phyloP scores from a whole-genome alignment of 2,113 vertebrate genomes.

The Tursiops truncatus region DNA sequence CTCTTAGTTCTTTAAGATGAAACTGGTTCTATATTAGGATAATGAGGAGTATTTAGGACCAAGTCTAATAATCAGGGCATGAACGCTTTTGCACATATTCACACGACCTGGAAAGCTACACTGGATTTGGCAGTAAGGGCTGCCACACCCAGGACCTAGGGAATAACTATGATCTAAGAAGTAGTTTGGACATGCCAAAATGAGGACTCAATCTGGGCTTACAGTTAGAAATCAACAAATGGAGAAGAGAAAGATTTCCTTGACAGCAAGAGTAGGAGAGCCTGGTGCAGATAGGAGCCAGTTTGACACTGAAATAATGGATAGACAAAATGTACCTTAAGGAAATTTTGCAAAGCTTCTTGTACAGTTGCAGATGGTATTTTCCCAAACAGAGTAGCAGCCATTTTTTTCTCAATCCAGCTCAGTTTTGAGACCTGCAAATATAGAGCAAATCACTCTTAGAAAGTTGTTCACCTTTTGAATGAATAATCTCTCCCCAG shows the following conservation, averaged over 20 bases:
- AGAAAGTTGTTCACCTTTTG: neutral
- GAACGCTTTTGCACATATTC: neutral
- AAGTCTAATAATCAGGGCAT: neutral
- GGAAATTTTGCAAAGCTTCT: slow-evolving; percentile 93
- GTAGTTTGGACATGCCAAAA: neutral
- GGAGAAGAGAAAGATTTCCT: neutral
- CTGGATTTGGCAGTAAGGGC: neutral
- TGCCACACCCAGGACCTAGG: neutral
- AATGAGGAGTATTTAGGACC: neutral
- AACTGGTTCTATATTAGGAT: neutral
- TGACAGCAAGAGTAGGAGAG: neutral
- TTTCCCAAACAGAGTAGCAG: slow-evolving; percentile 92
- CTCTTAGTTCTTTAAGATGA: slow-evolving; percentile 1
- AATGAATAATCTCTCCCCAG: neutral
- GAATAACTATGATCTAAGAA: neutral
- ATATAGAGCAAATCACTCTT: slow-evolving; percentile 17
- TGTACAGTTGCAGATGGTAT: slow-evolving; percentile 92
- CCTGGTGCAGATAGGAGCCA: neutral
- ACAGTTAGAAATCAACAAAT: neutral
- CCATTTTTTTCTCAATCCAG: slow-evolving; percentile 97
- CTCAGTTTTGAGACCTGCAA: slow-evolving; percentile 93
- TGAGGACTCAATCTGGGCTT: neutral
- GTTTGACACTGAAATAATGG: slow-evolving; percentile 12
- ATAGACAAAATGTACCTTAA: slow-evolving; percentile 87
- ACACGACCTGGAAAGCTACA: neutral